phyloP scores from a whole-genome alignment of 2,113 vertebrate species.

The Gracilinanus agilis region DNA sequence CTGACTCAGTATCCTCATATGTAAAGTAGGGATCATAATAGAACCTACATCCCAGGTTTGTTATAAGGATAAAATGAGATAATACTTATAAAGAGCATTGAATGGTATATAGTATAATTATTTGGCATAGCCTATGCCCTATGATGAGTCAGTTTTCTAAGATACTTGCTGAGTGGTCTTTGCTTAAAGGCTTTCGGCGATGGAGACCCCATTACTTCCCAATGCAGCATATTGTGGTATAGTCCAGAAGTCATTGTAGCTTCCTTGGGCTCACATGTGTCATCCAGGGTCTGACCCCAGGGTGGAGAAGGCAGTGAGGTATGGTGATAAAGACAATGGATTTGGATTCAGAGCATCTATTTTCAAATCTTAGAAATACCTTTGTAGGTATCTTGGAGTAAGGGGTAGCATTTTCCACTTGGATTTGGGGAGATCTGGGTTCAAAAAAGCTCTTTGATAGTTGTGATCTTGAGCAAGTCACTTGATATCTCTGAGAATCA shows the following conservation, averaged over 20 bases:
- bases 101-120: not conserved
- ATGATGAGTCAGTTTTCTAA: not conserved
- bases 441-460: not conserved
- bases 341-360: not conserved
- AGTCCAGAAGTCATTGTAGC: not conserved
- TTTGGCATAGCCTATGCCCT: not conserved
- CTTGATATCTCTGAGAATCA: not conserved
- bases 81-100: not conserved
- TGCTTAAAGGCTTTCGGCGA: not conserved
- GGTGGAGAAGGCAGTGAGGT: not conserved
- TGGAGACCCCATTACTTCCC: not conserved
- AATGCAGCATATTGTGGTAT: not conserved
- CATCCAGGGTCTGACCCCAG: not conserved
- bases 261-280: not conserved
- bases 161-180: not conserved
- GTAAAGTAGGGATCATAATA: not conserved
- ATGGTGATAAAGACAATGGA: not conserved
- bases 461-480: not conserved
- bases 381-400: not conserved
- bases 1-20: not conserved
- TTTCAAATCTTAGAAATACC: not conserved
- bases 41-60: not conserved
- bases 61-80: not conserved
- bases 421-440: accelerated
- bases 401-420: not conserved